These are phyloP conservation scores for Drosophila lutescens DNA, from an alignment of 2,888 invertebrate species.

Conservation along the genomic window DNA sequence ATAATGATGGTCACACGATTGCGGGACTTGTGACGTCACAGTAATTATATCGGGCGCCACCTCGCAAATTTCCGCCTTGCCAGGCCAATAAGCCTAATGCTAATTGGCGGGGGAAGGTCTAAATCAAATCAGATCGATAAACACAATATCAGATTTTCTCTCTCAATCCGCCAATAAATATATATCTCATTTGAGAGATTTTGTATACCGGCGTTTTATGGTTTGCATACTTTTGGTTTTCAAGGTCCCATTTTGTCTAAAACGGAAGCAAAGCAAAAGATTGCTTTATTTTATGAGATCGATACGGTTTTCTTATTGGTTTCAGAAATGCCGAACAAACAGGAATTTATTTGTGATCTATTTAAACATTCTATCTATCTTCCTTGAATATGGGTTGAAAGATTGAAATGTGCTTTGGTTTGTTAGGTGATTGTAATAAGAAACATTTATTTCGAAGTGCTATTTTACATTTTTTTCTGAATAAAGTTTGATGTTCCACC, in stretches of 20 bases:
- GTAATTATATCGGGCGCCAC: conserved; percentile 13
- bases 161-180: not conserved
- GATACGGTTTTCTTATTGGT: conserved; percentile 19
- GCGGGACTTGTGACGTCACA: conserved; percentile 26
- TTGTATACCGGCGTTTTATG: conserved; percentile 14
- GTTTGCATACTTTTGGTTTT: conserved; percentile 6
- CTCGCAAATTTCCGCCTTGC: conserved; percentile 31
- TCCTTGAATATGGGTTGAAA: too few relatives aligned
- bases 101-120: conserved; percentile 33
- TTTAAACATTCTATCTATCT: too few relatives aligned
- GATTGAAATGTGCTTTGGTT: too few relatives aligned
- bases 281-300: conserved; percentile 16
- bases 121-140: conserved; percentile 18
- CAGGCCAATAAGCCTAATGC: conserved; percentile 29
- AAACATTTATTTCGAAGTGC: not conserved
- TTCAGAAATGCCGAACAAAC: not conserved
- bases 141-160: conserved; percentile 3
- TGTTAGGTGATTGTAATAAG: too few relatives aligned
- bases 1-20: conserved; percentile 64
- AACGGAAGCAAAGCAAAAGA: conserved; percentile 27
- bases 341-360: not conserved
- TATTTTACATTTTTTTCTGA: not conserved
- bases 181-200: conserved; percentile 4
- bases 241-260: conserved; percentile 25
- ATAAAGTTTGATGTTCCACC: too few relatives aligned